Conservation (phyloP, 2,888 invertebrate species). For the Priocnemis perturbator region DNA sequence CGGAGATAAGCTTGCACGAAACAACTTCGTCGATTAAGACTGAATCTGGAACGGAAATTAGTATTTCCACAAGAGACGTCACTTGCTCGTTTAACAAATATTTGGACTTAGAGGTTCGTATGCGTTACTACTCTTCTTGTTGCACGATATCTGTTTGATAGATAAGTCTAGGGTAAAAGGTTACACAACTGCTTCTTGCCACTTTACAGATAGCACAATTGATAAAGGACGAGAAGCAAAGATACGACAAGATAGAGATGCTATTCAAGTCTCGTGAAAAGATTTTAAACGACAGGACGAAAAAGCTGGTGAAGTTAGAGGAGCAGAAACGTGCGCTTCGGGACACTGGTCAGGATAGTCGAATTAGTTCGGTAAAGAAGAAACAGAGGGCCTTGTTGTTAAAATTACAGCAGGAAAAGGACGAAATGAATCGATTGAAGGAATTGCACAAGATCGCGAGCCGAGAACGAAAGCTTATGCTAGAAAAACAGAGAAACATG, state of each 20-base stretch:
- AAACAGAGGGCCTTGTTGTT: slow-evolving; percentile 82
- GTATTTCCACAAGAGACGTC: slow-evolving; percentile 72
- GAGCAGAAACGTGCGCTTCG: slow-evolving; percentile 78
- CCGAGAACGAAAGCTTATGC: slow-evolving; percentile 76
- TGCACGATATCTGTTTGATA: neutral
- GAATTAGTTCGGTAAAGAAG: slow-evolving; percentile 78
- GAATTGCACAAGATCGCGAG: slow-evolving; percentile 78
- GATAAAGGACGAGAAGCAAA: slow-evolving; percentile 81
- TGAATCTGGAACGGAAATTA: slow-evolving; percentile 73
- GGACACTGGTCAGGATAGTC: slow-evolving; percentile 72
- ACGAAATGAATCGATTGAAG: slow-evolving; percentile 81
- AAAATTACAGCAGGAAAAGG: slow-evolving; percentile 82
- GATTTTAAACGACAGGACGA: slow-evolving; percentile 81
- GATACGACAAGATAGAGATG: slow-evolving; percentile 81
- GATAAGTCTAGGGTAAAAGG: no score
- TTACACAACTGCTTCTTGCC: neutral
- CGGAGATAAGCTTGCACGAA: slow-evolving; percentile 73
- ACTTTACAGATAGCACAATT: slow-evolving; percentile 78
- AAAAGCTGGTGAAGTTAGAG: slow-evolving; percentile 77
- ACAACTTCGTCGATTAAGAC: slow-evolving; percentile 74
- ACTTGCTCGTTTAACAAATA: slow-evolving; percentile 73
- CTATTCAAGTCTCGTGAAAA: slow-evolving; percentile 82
- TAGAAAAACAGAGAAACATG: slow-evolving; percentile 77
- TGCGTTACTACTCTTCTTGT: neutral
- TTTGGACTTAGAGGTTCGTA: slow-evolving; percentile 67